Evolutionary conservation across 2,113 vertebrate species (phyloP), one percentile per base, ranked within the genome.

Genomic region (Serinus canaria): DNA sequence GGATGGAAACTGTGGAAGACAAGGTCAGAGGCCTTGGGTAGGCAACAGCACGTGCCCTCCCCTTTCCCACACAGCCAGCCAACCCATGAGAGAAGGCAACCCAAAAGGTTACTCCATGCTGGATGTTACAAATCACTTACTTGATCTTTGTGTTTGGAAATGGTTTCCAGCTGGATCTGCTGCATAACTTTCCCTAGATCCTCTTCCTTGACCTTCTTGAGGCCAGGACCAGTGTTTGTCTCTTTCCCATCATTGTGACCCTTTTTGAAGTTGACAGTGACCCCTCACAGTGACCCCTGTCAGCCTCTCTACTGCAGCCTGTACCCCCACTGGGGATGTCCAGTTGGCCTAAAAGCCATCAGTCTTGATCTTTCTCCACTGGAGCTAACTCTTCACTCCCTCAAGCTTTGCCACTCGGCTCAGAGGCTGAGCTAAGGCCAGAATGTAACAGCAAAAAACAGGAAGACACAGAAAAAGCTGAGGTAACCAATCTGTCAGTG

Each of bases 311-410:
- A 11, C 9, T 33, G 15, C 33, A 67, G 12, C 35, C 20, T 66
- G 7, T 3, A 0, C 15, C 4, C 0, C 6, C 55, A 30, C 37
- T 50, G 4, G 7, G 11, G 19, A 10, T 4, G 3, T 50, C 30
- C 64, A 59, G 3, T 0, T 77, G 28, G 5, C 55, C 78, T 70
- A 39, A 74, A 87, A 84, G 2, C 33, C 50, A 13, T 60, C 69
- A 63, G 44, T 20, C 21, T 31, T 59, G 22, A 92, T 35, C 73
- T 35, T 95, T 41, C 35, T 52, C 24, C 4, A 1, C 21, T 41
- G n/a, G 18, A 53, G 30, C 17, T 8, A 81, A 72, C 30, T 52
- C 41, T 72, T 82, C 11, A 33, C 10, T n/a, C 16, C 13, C 27
- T 6, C 4, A 52, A 55, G 25, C 10, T 46, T 52, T 82, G 62